Conservation (phyloP, 2,888 invertebrate species). For the Hydriomena furcata region DNA sequence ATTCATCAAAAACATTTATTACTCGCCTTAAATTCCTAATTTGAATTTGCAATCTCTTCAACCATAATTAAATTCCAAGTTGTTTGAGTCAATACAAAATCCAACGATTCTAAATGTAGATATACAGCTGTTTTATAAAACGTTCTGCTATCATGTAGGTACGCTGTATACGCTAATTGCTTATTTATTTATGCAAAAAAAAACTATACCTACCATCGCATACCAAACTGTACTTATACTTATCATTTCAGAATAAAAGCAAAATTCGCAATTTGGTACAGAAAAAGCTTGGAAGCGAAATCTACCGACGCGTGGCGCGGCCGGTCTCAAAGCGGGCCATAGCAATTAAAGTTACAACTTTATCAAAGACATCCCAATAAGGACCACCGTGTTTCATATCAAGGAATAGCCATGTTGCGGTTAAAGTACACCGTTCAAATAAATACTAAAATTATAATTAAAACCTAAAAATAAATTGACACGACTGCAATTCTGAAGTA, state of each 20-base stretch:
- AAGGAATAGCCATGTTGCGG: constrained; percentile 37
- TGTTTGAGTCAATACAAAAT: neutral
- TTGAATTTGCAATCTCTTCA: too few relatives aligned
- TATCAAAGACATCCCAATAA: constrained; percentile 71
- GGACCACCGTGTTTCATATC: constrained; percentile 74
- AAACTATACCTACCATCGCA: too few relatives aligned
- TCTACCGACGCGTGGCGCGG: constrained; percentile 63
- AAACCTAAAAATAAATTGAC: too few relatives aligned
- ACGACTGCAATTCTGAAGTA: too few relatives aligned
- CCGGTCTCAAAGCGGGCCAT: constrained; percentile 64
- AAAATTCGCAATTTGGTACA: constrained; percentile 29
- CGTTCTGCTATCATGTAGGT: constrained; percentile 7
- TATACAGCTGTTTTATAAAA: neutral
- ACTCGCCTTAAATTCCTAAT: too few relatives aligned
- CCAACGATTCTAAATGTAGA: neutral
- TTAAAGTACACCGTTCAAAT: neutral
- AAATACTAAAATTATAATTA: neutral
- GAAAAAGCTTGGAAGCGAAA: constrained; percentile 36
- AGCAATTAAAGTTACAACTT: constrained; percentile 81
- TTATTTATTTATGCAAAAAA: constrained; percentile 13
- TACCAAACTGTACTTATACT: constrained; percentile 13
- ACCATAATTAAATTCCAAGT: too few relatives aligned
- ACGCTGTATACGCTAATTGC: constrained; percentile 12
- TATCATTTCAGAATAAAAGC: constrained; percentile 24
- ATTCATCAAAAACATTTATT: too few relatives aligned